Conservation (phyloP, 2,113 vertebrate genomes). For the Stegostoma tigrinum region DNA sequence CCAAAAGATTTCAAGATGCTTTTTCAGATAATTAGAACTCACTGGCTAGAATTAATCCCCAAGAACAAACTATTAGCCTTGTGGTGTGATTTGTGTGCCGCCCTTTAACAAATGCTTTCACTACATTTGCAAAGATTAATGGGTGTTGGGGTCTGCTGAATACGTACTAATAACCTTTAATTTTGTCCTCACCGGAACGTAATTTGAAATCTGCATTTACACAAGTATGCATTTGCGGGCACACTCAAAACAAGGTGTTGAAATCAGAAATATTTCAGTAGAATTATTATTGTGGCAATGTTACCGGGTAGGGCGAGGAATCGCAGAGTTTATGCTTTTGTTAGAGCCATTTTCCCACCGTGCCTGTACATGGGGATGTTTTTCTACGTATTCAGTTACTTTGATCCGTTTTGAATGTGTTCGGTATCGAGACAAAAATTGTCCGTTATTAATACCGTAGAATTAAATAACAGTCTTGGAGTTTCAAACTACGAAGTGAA, state of each 20-base stretch:
- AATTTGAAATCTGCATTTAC: not conserved
- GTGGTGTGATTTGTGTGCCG: not conserved
- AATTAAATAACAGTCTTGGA: not conserved
- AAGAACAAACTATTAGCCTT: not conserved
- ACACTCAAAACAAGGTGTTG: not conserved
- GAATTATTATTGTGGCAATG: not conserved
- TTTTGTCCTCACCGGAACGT: not conserved
- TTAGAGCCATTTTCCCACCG: not conserved
- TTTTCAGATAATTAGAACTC: constrained; percentile 3
- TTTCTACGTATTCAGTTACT: not conserved
- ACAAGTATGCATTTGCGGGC: not conserved
- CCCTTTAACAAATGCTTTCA: not conserved
- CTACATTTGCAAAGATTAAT: not conserved
- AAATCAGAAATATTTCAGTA: not conserved
- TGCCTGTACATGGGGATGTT: not conserved
- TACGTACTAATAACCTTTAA: not conserved
- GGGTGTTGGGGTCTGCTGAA: not conserved
- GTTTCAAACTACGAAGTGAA: not conserved
- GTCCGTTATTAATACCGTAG: not conserved
- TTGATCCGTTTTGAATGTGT: not conserved
- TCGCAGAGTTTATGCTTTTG: not conserved
- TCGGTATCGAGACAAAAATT: no score
- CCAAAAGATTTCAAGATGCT: not conserved
- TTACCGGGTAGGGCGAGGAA: not conserved
- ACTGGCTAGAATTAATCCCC: not conserved